Percentiles rank a stretch among this genome's conserved stretches.
Conservation (phyloP, 2,888 invertebrate genomes). For the Oscheius sp. region DNA sequence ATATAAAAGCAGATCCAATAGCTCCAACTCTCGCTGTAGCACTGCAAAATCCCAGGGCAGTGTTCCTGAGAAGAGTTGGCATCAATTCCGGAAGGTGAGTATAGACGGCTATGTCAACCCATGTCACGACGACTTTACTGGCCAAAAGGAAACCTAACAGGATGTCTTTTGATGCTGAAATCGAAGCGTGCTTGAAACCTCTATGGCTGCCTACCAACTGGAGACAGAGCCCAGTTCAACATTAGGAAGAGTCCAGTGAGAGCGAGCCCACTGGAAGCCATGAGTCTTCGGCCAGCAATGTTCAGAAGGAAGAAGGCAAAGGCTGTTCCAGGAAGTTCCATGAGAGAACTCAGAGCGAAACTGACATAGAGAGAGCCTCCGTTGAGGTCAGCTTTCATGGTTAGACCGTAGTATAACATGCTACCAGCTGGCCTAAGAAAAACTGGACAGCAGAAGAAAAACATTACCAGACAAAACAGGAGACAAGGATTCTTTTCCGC, state of each 20-base stretch:
- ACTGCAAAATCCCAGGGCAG: conserved; percentile 11
- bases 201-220: background rate
- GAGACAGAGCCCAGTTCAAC: background rate
- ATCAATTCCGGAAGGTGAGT: conserved; percentile 18
- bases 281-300: background rate
- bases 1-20: conserved; percentile 3
- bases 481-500: conserved; percentile 18
- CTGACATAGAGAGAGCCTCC: conserved; percentile 12
- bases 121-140: background rate
- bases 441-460: background rate
- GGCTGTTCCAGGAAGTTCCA: conserved; percentile 10
- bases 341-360: background rate
- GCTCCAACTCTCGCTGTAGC: conserved; percentile 3
- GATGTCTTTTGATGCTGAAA: conserved; percentile 6
- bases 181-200: background rate
- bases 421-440: conserved; percentile 7
- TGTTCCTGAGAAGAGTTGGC: conserved; percentile 25
- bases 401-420: conserved; percentile 19
- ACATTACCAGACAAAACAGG: conserved; percentile 4
- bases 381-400: conserved; percentile 16
- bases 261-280: background rate
- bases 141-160: background rate
- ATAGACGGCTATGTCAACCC: background rate
- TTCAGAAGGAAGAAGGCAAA: conserved; percentile 8
- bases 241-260: background rate